Conservation (phyloP, 2,797 vertebrate genomes). For the Rhinichthys osculus region DNA sequence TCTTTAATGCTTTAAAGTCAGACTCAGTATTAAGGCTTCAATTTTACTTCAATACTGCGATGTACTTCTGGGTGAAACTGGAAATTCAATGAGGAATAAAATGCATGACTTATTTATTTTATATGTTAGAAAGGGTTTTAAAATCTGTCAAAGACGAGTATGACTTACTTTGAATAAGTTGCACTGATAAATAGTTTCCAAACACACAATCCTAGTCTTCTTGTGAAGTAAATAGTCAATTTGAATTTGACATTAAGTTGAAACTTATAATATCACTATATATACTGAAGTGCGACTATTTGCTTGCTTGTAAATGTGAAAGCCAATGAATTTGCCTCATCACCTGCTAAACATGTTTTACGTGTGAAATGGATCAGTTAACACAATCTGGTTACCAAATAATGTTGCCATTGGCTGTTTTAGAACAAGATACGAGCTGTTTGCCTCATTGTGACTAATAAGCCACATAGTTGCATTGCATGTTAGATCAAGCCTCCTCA, state of each 20-base stretch:
- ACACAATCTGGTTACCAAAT: background rate
- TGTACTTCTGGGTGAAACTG: background rate
- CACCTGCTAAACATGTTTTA: constrained; percentile 1
- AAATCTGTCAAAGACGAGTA: background rate
- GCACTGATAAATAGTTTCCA: background rate
- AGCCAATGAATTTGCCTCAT: background rate
- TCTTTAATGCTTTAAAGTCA: constrained; percentile 33
- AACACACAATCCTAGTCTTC: too few relatives aligned
- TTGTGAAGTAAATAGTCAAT: too few relatives aligned
- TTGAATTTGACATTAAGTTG: background rate
- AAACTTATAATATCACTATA: background rate
- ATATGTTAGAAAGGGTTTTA: background rate
- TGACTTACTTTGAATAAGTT: background rate
- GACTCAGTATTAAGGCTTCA: background rate
- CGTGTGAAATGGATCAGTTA: background rate
- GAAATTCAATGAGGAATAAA: background rate
- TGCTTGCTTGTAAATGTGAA: background rate
- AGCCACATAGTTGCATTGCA: background rate
- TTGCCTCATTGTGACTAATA: background rate
- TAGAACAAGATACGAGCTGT: background rate
- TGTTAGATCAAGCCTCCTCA: background rate
- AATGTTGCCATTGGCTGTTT: background rate
- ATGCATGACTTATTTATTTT: background rate
- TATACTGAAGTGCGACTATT: background rate
- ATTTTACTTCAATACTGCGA: background rate